Percentiles rank a stretch among this genome's conserved stretches.
Evolutionary conservation across 1,140 invertebrate species (phyloP).

Genomic region (Limonius californicus): DNA sequence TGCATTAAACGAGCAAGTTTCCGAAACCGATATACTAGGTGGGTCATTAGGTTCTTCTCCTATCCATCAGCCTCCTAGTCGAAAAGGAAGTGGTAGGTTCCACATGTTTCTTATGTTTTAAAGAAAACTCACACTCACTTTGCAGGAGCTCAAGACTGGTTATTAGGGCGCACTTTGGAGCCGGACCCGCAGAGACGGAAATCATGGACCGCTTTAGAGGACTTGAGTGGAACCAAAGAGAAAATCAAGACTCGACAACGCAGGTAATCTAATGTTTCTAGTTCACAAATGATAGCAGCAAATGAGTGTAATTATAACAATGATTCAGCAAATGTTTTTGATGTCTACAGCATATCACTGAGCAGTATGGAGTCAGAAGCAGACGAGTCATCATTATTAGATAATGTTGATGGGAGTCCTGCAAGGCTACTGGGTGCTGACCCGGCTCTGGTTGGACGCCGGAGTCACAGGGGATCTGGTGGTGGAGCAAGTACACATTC

Average conservation of each 20-base stretch:
- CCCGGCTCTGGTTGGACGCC: slow-evolving; percentile 40
- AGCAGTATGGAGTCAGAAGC: slow-evolving; percentile 71
- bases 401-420: slow-evolving; percentile 51
- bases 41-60: slow-evolving; percentile 47
- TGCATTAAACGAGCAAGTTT: slow-evolving; percentile 58
- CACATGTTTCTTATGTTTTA: no score
- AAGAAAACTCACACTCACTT: no score
- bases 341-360: slow-evolving; percentile 58
- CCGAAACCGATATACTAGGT: slow-evolving; percentile 50
- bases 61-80: slow-evolving; percentile 41
- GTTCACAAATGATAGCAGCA: neutral
- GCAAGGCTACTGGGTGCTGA: slow-evolving; percentile 48
- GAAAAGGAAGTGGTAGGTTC: slow-evolving; percentile 55
- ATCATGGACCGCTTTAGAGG: slow-evolving; percentile 79
- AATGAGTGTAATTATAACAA: no score
- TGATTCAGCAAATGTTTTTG: no score
- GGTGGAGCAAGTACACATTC: slow-evolving; percentile 78
- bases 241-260: slow-evolving; percentile 52
- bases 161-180: slow-evolving; percentile 34
- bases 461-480: slow-evolving; percentile 36
- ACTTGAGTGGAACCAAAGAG: slow-evolving; percentile 48
- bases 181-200: slow-evolving; percentile 60
- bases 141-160: slow-evolving; percentile 53
- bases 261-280: slow-evolving; percentile 48
- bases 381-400: slow-evolving; percentile 55